A percentile compares a stretch with the other conserved stretches of the same genome.
These are phyloP conservation scores for Atherix ibis DNA, from an alignment of 2,888 invertebrate genomes.

Conservation along the genomic window DNA sequence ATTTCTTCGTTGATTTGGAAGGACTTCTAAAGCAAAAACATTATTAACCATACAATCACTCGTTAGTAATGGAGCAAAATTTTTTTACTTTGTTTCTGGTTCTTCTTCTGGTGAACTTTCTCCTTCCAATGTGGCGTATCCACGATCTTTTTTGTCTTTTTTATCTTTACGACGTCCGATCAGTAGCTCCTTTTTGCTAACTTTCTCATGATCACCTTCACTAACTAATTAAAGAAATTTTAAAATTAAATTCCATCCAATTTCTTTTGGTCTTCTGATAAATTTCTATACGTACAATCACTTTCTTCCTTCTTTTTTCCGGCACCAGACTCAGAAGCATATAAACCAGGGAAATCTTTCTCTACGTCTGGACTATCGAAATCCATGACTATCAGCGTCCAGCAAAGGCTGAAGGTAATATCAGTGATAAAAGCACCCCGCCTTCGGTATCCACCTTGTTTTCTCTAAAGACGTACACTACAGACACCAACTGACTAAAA, in stretches of 20 bases:
- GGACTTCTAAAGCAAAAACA: constrained; percentile 59
- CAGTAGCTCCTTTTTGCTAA: constrained; percentile 61
- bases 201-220: constrained; percentile 64
- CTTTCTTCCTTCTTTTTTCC: constrained; percentile 48
- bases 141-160: constrained; percentile 73
- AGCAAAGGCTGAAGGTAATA: too few species aligned
- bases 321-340: constrained; percentile 57
- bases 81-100: constrained; percentile 54
- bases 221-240: constrained; percentile 41
- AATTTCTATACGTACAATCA: constrained; percentile 48
- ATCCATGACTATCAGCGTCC: constrained; percentile 25
- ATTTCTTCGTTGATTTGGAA: constrained; percentile 63
- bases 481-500: too few species aligned
- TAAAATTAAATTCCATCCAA: constrained; percentile 10
- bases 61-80: neutral
- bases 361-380: constrained; percentile 66
- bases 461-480: neutral
- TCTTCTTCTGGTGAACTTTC: constrained; percentile 87
- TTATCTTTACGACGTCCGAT: constrained; percentile 68
- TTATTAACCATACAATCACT: too few species aligned
- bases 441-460: too few species aligned
- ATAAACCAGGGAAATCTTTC: constrained; percentile 78
- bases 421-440: too few species aligned
- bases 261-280: neutral
- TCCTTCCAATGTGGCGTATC: constrained; percentile 84